Evolutionary conservation across 2,797 vertebrate species (phyloP).

Genomic region (Catharus ustulatus): DNA sequence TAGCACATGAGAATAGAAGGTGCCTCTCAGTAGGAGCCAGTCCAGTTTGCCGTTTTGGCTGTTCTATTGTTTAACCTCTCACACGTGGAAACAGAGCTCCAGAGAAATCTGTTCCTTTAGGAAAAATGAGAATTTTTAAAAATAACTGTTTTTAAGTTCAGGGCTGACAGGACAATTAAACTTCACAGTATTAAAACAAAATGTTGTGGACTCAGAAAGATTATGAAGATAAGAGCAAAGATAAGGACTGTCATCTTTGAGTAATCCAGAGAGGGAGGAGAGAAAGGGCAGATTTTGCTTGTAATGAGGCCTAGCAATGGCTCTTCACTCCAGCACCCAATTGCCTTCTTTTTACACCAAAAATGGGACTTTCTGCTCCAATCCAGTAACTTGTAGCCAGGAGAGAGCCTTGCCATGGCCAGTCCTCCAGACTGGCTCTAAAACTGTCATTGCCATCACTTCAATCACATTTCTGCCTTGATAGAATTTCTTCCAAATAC

Average conservation of each 20-base stretch:
- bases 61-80: background rate
- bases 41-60: background rate
- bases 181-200: background rate
- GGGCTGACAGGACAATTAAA: background rate
- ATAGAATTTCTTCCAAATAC: background rate
- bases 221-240: background rate
- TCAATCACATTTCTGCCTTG: background rate
- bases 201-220: background rate
- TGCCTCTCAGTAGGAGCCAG: background rate
- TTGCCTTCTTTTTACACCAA: background rate
- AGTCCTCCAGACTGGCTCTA: background rate
- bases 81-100: background rate
- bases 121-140: background rate
- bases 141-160: background rate
- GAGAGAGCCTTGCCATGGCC: accelerated
- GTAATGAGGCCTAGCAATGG: background rate
- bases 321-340: background rate
- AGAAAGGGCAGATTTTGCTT: background rate
- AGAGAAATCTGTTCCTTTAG: background rate
- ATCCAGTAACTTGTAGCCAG: accelerated
- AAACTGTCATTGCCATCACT: background rate
- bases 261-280: background rate
- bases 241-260: background rate
- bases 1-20: background rate
- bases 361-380: background rate